Evolutionary conservation across 2,888 invertebrate species (phyloP), one percentile per base, ranked within the genome.

Genomic region (Drosophila nr. medialis): DNA sequence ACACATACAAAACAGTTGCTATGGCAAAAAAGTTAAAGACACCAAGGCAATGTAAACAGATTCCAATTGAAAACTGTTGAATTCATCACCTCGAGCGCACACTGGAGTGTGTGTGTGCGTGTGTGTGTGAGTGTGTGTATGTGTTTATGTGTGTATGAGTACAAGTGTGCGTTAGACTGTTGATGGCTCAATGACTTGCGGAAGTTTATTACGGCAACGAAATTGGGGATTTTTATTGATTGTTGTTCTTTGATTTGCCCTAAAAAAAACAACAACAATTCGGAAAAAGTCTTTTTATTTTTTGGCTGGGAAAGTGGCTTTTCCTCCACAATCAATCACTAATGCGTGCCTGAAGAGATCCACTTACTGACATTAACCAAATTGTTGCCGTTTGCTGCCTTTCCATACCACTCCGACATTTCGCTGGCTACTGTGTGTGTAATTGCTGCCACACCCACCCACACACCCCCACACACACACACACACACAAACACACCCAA

Each of bases 281-380:
- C 32, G 30, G 32, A 48, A 40, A 58, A 76, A 54, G 53, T 11
- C 13, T 27, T 24, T 21, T 15, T 34, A 6, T 13, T 11, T 38
- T 27, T 15, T n/a, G 24, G 38, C 18, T 38, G 36, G 34, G 24
- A 68, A 59, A 59, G 36, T 59, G 40, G 49, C 34, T 69, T 40
- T 64, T 62, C 32, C 36, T 24, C 21, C 50, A 45, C 61, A 67
- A 76, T 76, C 77, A 76, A 76, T 76, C 76, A 76, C 62, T 36
- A 45, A 38, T 42, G 27, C 24, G 11, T 18, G 30, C 7, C 49
- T 76, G 53, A 50, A 64, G 54, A 45, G 30, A 40, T 49, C 56
- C 34, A 72, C 53, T 58, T 15, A 34, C 50, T 30, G 32, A 45
- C 50, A 62, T 56, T 63, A 60, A 51, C 42, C 15, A 36, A 70